phyloP scores from a whole-genome alignment of 1,140 invertebrate genomes.

The Thrips palmi region DNA sequence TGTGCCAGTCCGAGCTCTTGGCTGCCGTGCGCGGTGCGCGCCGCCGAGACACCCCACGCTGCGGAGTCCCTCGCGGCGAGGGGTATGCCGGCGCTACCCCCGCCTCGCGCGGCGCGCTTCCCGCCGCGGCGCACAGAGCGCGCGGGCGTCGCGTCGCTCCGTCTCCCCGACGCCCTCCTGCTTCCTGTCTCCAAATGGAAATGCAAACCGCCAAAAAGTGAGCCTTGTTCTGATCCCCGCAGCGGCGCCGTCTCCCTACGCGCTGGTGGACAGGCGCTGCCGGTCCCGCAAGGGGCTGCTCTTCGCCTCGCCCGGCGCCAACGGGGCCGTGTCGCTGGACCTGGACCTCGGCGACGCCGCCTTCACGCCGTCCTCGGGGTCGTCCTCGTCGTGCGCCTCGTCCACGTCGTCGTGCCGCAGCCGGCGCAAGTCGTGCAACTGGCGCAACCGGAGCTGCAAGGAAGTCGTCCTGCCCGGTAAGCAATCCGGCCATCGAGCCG shows the following conservation, averaged over 20 bases:
- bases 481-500: too few species aligned
- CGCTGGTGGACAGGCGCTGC: conserved; percentile 14
- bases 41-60: conserved; percentile 2
- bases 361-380: conserved; percentile 1
- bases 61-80: conserved; percentile 6
- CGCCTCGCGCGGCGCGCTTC: not conserved
- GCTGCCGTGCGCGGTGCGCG: not conserved
- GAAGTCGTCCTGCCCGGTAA: conserved; percentile 15
- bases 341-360: too few species aligned
- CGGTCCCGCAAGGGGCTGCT: conserved; percentile 18
- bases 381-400: not conserved
- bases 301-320: conserved; percentile 16
- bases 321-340: too few species aligned
- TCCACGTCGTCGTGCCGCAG: conserved; percentile 1
- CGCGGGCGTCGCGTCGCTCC: not conserved
- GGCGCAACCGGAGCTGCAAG: not conserved
- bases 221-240: conserved; percentile 5
- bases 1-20: too few species aligned
- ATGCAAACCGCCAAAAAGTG: not conserved
- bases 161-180: not conserved
- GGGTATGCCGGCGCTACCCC: conserved; percentile 1
- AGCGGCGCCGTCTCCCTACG: conserved; percentile 14
- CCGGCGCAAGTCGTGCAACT: not conserved
- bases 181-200: not conserved
- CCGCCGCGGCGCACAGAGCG: conserved; percentile 1